Conservation (phyloP, 2,888 invertebrate genomes). For the Eupeodes latifasciatus region DNA sequence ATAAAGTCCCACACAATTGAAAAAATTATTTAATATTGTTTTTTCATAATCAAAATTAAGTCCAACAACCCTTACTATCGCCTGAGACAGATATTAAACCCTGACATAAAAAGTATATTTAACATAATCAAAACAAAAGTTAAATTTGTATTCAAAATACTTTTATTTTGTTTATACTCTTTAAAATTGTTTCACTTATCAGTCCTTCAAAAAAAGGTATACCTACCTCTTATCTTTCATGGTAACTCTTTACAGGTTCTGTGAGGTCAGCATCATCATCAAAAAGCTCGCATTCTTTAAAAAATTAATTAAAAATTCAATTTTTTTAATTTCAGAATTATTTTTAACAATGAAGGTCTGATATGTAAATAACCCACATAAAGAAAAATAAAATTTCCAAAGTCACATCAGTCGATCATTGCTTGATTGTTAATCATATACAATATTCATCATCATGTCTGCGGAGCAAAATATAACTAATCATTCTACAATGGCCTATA, state of each 20-base stretch:
- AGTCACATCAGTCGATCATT: neutral
- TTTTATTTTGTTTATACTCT: neutral
- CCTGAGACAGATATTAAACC: neutral
- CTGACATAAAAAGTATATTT: neutral
- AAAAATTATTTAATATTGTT: too few species aligned
- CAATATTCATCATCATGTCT: neutral
- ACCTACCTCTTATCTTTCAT: neutral
- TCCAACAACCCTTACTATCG: too few species aligned
- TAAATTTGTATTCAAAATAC: neutral
- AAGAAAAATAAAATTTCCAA: neutral
- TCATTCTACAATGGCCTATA: neutral
- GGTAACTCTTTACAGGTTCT: neutral
- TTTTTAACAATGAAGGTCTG: slow-evolving; percentile 10
- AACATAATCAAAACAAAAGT: neutral
- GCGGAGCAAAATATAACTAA: neutral
- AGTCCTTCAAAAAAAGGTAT: neutral
- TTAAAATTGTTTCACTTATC: neutral
- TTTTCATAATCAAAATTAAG: too few species aligned
- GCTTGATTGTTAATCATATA: neutral
- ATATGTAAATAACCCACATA: slow-evolving; percentile 1
- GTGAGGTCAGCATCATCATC: neutral
- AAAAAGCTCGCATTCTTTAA: neutral
- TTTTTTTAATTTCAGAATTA: slow-evolving; percentile 13
- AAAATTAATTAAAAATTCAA: neutral
- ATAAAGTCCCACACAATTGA: too few species aligned